Evolutionary conservation across 2,113 vertebrate species (phyloP), one percentile per base, ranked within the genome.

Genomic region (Trogon surrucura): DNA sequence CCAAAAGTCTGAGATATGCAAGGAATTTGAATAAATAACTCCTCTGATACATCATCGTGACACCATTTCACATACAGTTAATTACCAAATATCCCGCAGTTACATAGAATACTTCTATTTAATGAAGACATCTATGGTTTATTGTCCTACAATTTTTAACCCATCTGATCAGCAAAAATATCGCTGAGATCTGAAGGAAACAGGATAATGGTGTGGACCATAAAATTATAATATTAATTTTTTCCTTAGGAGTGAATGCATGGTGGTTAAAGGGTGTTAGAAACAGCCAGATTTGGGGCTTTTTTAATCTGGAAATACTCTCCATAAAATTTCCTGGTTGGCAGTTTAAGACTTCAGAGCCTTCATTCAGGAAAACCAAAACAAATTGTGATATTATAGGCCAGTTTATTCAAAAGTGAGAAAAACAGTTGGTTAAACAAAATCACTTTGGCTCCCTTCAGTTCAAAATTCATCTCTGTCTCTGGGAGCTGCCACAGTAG

Each of bases 301-400:
- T 77, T 88, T 78, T 87, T 62, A 88, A 93, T 57, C 56, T 75
- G 65, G 69, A 95, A 96, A 92, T 75, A 70, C 61, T 61, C 83
- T 80, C 83, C 32, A 48, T 94, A 93, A 90, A 88, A 89, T 71
- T 57, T 84, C 80, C 65, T 30, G 8, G 13, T 30, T 45, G 19
- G 65, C 32, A 71, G 44, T 83, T 84, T 70, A 77, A 88, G 78
- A 56, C 69, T 78, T 64, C 12, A 91, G 60, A 66, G 48, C 79
- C 95, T 78, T 91, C 56, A 84, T 26, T 71, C 65, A 92, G 88
- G 80, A 93, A 97, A 96, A 93, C 53, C 88, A 80, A 84, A 90
- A 91, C 72, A 85, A 93, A 95, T 90, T 80, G 78, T 45, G 58
- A 53, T 79, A 44, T 88, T 95, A 84, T 10, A 88, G 7, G 47